Conservation (phyloP, 2,113 vertebrate species). For the Entelurus aequoreus region DNA sequence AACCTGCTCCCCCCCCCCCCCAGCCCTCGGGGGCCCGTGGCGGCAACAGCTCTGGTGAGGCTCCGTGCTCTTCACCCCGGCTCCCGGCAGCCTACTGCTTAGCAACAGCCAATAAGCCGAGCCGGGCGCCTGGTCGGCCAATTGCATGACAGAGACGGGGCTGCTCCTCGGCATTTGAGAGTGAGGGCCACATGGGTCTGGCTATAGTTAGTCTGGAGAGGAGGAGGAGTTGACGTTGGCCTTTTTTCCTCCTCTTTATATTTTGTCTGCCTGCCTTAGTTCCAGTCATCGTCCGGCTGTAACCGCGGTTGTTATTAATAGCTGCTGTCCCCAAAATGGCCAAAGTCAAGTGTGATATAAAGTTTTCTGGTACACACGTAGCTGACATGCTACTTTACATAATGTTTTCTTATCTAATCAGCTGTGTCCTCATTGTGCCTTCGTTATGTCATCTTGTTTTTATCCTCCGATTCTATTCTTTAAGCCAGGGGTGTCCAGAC, state of each 20-base stretch:
- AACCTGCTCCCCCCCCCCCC: constrained; percentile 24
- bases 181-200: constrained; percentile 64
- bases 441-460: neutral
- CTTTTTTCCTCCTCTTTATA: constrained; percentile 2
- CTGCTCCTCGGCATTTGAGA: constrained; percentile 74
- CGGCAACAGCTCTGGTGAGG: constrained; percentile 59
- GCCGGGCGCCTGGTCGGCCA: constrained; percentile 63
- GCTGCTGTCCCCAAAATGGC: constrained; percentile 48
- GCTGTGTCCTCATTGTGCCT: constrained; percentile 13
- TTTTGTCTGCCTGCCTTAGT: constrained; percentile 20
- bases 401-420: constrained; percentile 5
- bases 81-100: constrained; percentile 75
- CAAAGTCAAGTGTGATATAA: constrained; percentile 21
- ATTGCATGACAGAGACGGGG: constrained; percentile 56
- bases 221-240: constrained; percentile 13
- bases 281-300: constrained; percentile 37
- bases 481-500: no score
- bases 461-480: no score
- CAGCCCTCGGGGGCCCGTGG: constrained; percentile 49
- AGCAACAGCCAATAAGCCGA: constrained; percentile 76
- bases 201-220: constrained; percentile 35
- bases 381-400: neutral
- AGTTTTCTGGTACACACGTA: constrained; percentile 14
- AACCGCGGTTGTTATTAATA: constrained; percentile 64
- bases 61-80: constrained; percentile 46